These are phyloP conservation scores for Trichonephila inaurata DNA, from an alignment of 1,140 invertebrate species.

Conservation along the genomic window DNA sequence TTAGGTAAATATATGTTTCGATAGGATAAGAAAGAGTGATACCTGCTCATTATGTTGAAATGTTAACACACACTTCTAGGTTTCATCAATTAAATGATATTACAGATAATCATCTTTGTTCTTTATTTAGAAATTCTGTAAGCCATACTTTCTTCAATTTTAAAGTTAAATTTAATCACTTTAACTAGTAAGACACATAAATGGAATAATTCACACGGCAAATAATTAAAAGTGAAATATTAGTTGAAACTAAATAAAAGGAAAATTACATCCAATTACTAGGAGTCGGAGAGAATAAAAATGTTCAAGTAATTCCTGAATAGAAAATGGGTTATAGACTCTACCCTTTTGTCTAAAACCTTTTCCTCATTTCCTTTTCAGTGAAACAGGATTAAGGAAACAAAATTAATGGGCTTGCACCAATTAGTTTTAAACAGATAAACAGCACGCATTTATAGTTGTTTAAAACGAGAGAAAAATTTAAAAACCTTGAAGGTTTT, in stretches of 20 bases:
- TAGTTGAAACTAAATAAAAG: background rate
- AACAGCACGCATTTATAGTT: slow-evolving; percentile 14
- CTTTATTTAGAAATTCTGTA: no score
- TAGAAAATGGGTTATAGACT: background rate
- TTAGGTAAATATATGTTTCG: no score
- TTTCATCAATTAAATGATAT: no score
- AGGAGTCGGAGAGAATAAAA: background rate
- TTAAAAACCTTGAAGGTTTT: background rate
- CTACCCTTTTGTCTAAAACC: background rate
- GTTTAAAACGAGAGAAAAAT: background rate
- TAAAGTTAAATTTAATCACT: no score
- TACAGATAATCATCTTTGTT: no score
- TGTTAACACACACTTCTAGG: no score
- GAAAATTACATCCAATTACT: background rate
- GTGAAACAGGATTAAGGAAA: background rate
- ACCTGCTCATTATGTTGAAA: no score
- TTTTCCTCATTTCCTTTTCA: background rate
- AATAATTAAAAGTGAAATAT: background rate
- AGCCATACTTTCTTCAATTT: no score
- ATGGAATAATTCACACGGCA: background rate
- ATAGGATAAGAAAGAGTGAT: no score
- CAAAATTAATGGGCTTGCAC: slow-evolving; percentile 7
- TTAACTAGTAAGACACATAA: background rate
- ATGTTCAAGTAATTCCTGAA: background rate
- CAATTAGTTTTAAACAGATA: slow-evolving; percentile 25